Conservation (phyloP, 2,797 vertebrate genomes). For the Steatocranus sp. region DNA sequence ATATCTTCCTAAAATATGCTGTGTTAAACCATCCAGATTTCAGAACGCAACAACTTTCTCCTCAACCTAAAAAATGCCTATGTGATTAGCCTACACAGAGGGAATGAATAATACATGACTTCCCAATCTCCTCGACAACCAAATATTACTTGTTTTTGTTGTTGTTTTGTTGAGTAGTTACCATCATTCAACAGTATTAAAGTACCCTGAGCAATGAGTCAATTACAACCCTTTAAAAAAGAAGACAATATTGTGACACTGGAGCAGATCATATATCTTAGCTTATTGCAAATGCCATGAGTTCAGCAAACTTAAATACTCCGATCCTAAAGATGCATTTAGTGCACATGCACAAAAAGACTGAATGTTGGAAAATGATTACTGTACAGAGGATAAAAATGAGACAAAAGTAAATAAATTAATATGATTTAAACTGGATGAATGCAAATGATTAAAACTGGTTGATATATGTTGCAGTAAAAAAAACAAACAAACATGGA, state of each 20-base stretch:
- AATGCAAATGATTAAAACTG: background rate
- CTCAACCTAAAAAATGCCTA: slow-evolving; percentile 26
- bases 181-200: slow-evolving; percentile 19
- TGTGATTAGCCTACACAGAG: slow-evolving; percentile 28
- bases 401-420: background rate
- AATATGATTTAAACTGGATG: background rate
- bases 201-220: slow-evolving; percentile 18
- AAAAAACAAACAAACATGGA: background rate
- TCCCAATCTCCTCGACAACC: background rate
- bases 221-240: slow-evolving; percentile 31
- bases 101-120: slow-evolving; percentile 44
- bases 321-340: background rate
- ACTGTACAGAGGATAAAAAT: background rate
- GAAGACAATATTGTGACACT: slow-evolving; percentile 5
- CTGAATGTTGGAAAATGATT: background rate
- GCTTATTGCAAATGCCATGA: background rate
- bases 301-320: background rate
- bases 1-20: slow-evolving; percentile 17
- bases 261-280: background rate
- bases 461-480: background rate
- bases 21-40: background rate
- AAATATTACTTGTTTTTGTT: slow-evolving; percentile 18
- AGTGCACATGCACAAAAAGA: background rate
- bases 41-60: background rate
- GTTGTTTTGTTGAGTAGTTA: slow-evolving; percentile 16